Percentiles rank a stretch among this genome's conserved stretches.
phyloP scores from a whole-genome alignment of 2,113 vertebrate genomes.

The Poeciliopsis prolifica region DNA sequence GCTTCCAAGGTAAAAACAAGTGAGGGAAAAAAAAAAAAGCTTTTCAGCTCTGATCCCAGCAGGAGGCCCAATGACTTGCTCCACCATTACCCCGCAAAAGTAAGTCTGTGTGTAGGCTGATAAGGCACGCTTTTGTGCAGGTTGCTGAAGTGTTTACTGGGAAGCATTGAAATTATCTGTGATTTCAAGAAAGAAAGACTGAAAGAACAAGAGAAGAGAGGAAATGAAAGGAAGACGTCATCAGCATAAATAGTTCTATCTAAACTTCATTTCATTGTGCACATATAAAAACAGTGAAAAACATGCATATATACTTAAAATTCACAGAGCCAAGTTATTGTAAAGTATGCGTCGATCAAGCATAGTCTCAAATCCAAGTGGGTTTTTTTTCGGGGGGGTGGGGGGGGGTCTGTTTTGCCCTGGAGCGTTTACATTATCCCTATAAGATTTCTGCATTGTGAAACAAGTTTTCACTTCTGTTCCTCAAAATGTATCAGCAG shows the following conservation, averaged over 20 bases:
- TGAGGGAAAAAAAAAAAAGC: neutral
- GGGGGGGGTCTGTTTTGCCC: neutral
- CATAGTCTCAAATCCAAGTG: neutral
- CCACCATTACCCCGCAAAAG: neutral
- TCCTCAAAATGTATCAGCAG: neutral
- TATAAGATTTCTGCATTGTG: neutral
- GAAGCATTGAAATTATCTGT: neutral
- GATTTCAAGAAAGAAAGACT: neutral
- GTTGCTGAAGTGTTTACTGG: neutral
- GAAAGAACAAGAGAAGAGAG: neutral
- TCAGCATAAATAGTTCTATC: neutral
- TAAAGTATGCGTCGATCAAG: neutral
- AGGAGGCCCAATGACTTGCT: neutral
- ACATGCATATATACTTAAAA: no score
- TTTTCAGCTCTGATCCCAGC: neutral
- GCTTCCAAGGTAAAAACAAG: neutral
- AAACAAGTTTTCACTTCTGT: neutral
- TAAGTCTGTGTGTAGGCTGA: neutral
- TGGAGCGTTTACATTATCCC: no score
- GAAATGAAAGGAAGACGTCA: neutral
- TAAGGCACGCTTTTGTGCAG: neutral
- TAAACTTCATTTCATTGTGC: neutral
- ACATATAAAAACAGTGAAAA: neutral
- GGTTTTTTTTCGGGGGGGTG: no score
- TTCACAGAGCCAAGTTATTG: neutral